Percentiles rank a stretch among this genome's conserved stretches.
These are phyloP conservation scores for Melanostigma gelatinosum DNA, from an alignment of 2,113 vertebrate genomes.

Conservation along the genomic window DNA sequence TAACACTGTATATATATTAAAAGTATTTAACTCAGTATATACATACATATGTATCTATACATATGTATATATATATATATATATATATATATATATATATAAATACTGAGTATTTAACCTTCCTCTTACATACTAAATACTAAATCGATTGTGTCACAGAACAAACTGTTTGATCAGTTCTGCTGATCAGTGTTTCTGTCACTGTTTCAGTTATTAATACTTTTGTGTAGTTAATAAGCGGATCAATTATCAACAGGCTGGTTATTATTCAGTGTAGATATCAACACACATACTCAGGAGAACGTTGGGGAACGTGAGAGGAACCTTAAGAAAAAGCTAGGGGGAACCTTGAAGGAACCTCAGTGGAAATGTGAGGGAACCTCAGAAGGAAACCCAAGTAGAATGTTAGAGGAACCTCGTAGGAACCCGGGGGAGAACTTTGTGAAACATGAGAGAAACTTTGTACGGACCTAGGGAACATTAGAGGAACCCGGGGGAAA, in stretches of 20 bases:
- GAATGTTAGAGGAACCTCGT: neutral
- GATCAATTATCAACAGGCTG: neutral
- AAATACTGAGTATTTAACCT: too few relatives aligned
- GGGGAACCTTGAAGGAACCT: neutral
- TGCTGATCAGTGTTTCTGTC: too few relatives aligned
- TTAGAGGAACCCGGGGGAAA: neutral
- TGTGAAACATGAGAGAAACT: neutral
- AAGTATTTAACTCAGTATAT: neutral
- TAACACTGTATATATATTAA: neutral
- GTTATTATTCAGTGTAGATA: neutral
- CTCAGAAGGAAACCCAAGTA: neutral
- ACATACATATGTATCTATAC: too few relatives aligned
- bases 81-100: too few relatives aligned
- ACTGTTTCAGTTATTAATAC: neutral
- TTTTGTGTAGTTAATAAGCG: constrained; percentile 3
- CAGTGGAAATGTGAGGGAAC: neutral
- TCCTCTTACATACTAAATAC: too few relatives aligned
- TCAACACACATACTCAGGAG: neutral
- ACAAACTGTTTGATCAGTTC: neutral
- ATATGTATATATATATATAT: too few relatives aligned
- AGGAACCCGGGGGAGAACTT: neutral
- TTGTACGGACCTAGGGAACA: too few relatives aligned
- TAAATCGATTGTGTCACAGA: neutral
- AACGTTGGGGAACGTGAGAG: neutral
- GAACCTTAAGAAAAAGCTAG: neutral